Evolutionary conservation across 2,888 invertebrate genomes (phyloP).

Genomic region (Acanthoscelides obtectus): DNA sequence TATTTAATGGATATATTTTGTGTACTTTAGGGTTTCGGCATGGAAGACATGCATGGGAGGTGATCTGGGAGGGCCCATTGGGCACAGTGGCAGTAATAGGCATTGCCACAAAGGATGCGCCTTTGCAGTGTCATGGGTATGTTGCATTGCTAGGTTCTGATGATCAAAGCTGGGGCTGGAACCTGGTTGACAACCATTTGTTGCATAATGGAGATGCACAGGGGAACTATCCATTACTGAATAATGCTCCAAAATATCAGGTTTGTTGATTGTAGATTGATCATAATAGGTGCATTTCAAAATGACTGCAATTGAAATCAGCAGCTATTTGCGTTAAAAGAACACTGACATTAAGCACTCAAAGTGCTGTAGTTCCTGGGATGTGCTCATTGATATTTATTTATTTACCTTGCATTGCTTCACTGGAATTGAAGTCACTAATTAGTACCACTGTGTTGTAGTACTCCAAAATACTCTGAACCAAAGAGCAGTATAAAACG

Average conservation of each 20-base stretch:
- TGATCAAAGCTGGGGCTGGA: constrained; percentile 99
- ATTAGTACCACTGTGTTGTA: too few relatives aligned
- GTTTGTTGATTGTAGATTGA: constrained; percentile 49
- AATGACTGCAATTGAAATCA: not conserved
- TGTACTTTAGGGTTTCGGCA: constrained; percentile 58
- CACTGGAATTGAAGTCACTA: too few relatives aligned
- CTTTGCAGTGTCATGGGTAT: constrained; percentile 92
- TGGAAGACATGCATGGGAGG: constrained; percentile 96
- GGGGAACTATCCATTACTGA: constrained; percentile 88
- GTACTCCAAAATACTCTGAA: too few relatives aligned
- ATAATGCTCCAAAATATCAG: constrained; percentile 97
- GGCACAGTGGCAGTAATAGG: constrained; percentile 98
- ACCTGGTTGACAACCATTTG: constrained; percentile 95
- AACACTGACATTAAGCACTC: too few relatives aligned
- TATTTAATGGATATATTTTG: too few relatives aligned
- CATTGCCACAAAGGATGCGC: constrained; percentile 90
- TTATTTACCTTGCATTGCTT: too few relatives aligned
- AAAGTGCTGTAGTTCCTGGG: too few relatives aligned
- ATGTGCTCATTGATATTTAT: too few relatives aligned
- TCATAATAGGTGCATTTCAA: not conserved
- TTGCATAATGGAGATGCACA: constrained; percentile 94
- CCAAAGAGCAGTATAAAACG: too few relatives aligned
- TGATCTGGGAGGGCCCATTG: constrained; percentile 96
- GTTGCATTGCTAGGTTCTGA: constrained; percentile 91
- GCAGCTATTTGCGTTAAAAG: too few relatives aligned